Evolutionary conservation across 2,797 vertebrate species (phyloP).

Genomic region (Malacoctenus gilli): DNA sequence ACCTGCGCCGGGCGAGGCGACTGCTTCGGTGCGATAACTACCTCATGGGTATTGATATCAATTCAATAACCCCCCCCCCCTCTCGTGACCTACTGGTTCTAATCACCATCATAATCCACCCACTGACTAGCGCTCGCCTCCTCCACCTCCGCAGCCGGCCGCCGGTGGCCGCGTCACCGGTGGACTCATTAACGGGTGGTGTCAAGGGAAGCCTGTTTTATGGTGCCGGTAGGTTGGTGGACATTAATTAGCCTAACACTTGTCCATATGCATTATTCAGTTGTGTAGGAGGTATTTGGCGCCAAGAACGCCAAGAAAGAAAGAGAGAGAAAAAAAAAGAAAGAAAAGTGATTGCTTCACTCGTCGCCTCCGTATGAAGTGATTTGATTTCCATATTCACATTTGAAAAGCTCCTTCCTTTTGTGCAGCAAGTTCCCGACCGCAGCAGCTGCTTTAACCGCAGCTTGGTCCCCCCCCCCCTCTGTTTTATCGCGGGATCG

Average conservation of each 20-base stretch:
- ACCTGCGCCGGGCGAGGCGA: background rate
- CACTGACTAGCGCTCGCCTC: constrained; percentile 49
- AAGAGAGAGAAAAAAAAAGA: constrained; percentile 28
- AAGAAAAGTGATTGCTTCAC: constrained; percentile 51
- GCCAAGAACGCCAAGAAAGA: constrained; percentile 41
- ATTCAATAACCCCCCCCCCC: constrained; percentile 50
- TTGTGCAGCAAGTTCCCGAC: constrained; percentile 7
- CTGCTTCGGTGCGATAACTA: constrained; percentile 48
- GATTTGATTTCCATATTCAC: constrained; percentile 45
- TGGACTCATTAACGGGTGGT: constrained; percentile 54
- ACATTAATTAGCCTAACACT: constrained; percentile 79
- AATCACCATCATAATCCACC: constrained; percentile 68
- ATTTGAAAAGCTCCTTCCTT: constrained; percentile 21
- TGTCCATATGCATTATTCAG: constrained; percentile 79
- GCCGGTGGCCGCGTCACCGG: constrained; percentile 40
- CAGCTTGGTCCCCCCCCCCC: background rate
- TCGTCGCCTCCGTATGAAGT: constrained; percentile 50
- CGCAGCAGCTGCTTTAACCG: constrained; percentile 1
- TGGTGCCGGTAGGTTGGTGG: constrained; percentile 57
- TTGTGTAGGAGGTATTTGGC: constrained; percentile 75
- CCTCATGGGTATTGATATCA: constrained; percentile 58
- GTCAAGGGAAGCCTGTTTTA: constrained; percentile 60
- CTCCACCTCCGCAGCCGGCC: no score
- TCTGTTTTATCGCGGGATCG: background rate
- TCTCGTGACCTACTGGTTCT: constrained; percentile 64